Conservation (phyloP, 2,888 invertebrate species). For the Apotomis betuletana region DNA sequence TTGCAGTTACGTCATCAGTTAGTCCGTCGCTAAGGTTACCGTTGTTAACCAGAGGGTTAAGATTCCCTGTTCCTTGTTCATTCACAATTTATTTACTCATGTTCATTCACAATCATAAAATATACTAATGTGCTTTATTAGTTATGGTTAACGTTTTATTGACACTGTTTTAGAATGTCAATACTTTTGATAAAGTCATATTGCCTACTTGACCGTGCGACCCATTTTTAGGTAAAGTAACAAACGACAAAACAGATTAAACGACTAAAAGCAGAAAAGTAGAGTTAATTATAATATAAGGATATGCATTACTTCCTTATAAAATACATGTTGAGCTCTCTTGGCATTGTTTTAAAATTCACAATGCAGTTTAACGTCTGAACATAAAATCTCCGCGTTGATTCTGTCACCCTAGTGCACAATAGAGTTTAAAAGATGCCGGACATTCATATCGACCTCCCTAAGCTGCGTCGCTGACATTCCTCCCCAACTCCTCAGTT, state of each 20-base stretch:
- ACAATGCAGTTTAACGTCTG: not conserved
- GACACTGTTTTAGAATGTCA: too few relatives aligned
- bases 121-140: too few relatives aligned
- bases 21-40: conserved; percentile 48
- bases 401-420: conserved; percentile 61
- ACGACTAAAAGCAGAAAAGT: conserved; percentile 5
- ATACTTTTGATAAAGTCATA: too few relatives aligned
- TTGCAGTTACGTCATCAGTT: conserved; percentile 73
- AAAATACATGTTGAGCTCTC: not conserved
- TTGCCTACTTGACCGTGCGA: too few relatives aligned
- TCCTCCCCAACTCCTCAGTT: conserved; percentile 49
- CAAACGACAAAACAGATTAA: not conserved
- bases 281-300: conserved; percentile 1
- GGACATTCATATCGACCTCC: conserved; percentile 55
- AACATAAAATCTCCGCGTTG: conserved; percentile 33
- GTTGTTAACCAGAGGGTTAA: conserved; percentile 3
- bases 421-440: conserved; percentile 59
- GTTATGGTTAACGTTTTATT: too few relatives aligned
- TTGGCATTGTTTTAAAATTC: not conserved
- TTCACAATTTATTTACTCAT: too few relatives aligned
- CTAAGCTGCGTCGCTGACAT: conserved; percentile 55
- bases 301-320: not conserved
- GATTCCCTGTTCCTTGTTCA: too few relatives aligned
- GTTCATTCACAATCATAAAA: too few relatives aligned
- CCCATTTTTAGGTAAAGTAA: too few relatives aligned